Evolutionary conservation across 2,888 invertebrate species (phyloP), one percentile per base, ranked within the genome.

Genomic region (Pachydiplax longipennis): DNA sequence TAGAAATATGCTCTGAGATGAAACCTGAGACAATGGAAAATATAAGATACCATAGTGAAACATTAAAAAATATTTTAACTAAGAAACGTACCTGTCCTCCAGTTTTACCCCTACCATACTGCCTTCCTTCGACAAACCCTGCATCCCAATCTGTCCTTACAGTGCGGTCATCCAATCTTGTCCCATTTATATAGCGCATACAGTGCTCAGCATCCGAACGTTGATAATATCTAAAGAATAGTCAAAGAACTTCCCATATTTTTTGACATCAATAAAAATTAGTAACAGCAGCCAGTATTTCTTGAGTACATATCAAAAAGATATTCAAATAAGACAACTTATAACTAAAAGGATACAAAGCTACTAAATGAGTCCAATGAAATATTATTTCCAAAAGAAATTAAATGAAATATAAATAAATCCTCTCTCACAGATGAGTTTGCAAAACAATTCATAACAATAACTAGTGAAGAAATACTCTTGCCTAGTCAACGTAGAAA

Each of bases 121-220:
- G 99, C 92, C 99, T 95, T 2, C 99, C 99, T 95, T 99, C 99
- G 92, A 98, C 96, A 94, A 99, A 99, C 2, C 99, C 99, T 58
- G 99, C 99, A 94, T 99, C 99, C 99, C 99, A 99, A 94, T 99
- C 99, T 91, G 99, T 98, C 93, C 99, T 96, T 82, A 99, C 98
- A 92, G 99, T 97, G 93, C 99, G 96, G 93, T 99, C 99, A 94
- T 99, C 99, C 90, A 99, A 95, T 92, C 99, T 95, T 0, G 99
- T 99, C 0, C 99, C 99, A 95, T 99, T 99, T 61, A 99, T 96
- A 93, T 98, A 99, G 92, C 99, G 96, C 96, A 98, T 97, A 93
- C 97, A 97, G 92, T 96, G 95, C 94, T 98, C 98, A 2, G 97
- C 96, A 94, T 98, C 97, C 0, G 93, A 92, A 92, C 98, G 95